These are phyloP conservation scores for Botia almorhae DNA, from an alignment of 2,797 vertebrate species.

Conservation along the genomic window DNA sequence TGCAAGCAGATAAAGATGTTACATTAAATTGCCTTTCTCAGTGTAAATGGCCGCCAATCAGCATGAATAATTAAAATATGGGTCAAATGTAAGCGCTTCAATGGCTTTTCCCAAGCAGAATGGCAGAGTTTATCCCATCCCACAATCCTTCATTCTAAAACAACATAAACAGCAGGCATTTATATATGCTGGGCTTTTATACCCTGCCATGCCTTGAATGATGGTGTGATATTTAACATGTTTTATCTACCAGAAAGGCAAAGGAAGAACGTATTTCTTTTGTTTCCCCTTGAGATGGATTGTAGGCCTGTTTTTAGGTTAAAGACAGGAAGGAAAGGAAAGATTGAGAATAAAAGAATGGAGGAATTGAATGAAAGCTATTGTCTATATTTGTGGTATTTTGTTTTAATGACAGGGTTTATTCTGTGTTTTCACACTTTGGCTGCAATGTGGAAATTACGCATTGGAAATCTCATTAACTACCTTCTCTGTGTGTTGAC, in stretches of 20 bases:
- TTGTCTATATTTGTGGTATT: slow-evolving; percentile 35
- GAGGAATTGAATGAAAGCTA: background rate
- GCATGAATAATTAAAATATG: slow-evolving; percentile 61
- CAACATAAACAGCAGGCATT: slow-evolving; percentile 21
- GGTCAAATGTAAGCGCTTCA: slow-evolving; percentile 22
- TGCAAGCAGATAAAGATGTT: slow-evolving; percentile 59
- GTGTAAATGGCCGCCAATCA: slow-evolving; percentile 59
- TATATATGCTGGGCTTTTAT: slow-evolving; percentile 12
- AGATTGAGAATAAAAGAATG: background rate
- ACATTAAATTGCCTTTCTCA: slow-evolving; percentile 61
- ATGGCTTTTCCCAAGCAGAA: slow-evolving; percentile 16
- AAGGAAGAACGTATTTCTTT: slow-evolving; percentile 2
- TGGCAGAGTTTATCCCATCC: slow-evolving; percentile 8
- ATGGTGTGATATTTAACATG: slow-evolving; percentile 19
- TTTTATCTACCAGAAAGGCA: slow-evolving; percentile 26
- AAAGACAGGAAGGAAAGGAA: background rate
- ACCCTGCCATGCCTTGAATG: slow-evolving; percentile 27
- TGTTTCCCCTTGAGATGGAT: slow-evolving; percentile 12
- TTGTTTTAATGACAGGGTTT: slow-evolving; percentile 64
- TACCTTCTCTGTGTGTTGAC: slow-evolving; percentile 68
- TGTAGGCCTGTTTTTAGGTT: slow-evolving; percentile 1
- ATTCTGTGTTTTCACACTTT: slow-evolving; percentile 66
- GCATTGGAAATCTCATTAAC: slow-evolving; percentile 72
- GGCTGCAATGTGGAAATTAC: slow-evolving; percentile 70
- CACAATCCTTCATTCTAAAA: slow-evolving; percentile 17